Evolutionary conservation across 2,888 invertebrate species (phyloP).

Genomic region (Conchocele bisecta): DNA sequence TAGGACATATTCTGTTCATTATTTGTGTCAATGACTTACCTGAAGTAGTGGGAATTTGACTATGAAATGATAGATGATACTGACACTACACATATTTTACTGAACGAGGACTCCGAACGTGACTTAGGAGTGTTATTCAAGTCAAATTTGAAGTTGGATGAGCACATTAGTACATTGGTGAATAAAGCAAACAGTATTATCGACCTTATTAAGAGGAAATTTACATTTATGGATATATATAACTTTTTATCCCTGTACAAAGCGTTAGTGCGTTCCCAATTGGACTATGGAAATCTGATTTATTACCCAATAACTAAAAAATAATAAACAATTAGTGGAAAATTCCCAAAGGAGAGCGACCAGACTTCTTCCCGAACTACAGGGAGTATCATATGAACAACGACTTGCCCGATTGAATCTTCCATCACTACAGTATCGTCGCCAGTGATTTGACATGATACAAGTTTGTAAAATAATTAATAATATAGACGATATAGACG

Average conservation of each 20-base stretch:
- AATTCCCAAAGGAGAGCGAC: constrained; percentile 29
- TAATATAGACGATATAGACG: constrained; percentile 2
- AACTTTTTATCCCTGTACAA: constrained; percentile 28
- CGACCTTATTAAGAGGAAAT: constrained; percentile 27
- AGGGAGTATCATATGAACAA: neutral
- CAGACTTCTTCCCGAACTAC: constrained; percentile 5
- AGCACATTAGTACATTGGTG: constrained; percentile 11
- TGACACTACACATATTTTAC: neutral
- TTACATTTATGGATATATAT: constrained; percentile 14
- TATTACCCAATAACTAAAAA: constrained; percentile 25
- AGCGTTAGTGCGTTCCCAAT: constrained; percentile 21
- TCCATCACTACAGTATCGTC: constrained; percentile 2
- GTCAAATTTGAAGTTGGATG: constrained; percentile 16
- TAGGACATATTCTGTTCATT: no score
- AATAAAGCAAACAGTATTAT: constrained; percentile 21
- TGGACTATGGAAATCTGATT: constrained; percentile 22
- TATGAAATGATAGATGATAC: neutral
- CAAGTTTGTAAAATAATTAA: constrained; percentile 26
- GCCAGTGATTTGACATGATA: constrained; percentile 13
- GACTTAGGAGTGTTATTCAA: constrained; percentile 26
- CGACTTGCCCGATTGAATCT: constrained; percentile 13
- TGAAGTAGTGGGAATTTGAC: neutral
- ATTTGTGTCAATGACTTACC: no score
- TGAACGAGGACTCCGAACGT: neutral
- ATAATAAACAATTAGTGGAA: constrained; percentile 4